Conservation (phyloP, 2,797 vertebrate genomes). For the Cygnus olor region DNA sequence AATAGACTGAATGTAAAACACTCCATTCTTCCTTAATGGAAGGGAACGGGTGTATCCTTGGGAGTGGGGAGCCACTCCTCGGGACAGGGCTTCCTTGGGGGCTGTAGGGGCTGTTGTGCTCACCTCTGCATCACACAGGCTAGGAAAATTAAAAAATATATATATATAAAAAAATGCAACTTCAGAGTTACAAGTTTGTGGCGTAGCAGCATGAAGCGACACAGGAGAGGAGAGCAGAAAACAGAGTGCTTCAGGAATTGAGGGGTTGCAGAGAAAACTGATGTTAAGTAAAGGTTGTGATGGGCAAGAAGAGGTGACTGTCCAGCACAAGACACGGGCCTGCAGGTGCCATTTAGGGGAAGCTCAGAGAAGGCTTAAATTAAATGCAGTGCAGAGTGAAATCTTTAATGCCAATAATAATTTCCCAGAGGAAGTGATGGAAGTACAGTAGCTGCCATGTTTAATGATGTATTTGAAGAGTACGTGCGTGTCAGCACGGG, state of each 20-base stretch:
- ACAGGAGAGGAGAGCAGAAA: neutral
- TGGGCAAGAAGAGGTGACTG: neutral
- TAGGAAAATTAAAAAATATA: neutral
- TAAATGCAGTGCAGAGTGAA: neutral
- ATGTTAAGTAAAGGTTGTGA: neutral
- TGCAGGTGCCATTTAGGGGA: neutral
- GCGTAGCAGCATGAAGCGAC: neutral
- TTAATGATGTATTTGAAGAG: constrained; percentile 17
- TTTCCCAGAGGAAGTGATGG: neutral
- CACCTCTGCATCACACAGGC: neutral
- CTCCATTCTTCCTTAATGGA: neutral
- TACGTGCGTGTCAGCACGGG: neutral
- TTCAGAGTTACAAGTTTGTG: neutral
- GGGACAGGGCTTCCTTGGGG: neutral
- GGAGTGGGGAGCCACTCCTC: neutral
- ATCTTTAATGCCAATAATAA: neutral
- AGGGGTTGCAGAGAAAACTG: neutral
- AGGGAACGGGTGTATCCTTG: neutral
- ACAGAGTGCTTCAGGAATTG: neutral
- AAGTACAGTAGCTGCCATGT: neutral
- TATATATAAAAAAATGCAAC: neutral
- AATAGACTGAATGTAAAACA: neutral
- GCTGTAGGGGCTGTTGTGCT: neutral
- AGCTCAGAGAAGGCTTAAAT: neutral
- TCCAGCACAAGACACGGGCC: neutral